These are phyloP conservation scores for Columba janthina DNA, from an alignment of 2,113 vertebrate genomes.

Conservation along the genomic window DNA sequence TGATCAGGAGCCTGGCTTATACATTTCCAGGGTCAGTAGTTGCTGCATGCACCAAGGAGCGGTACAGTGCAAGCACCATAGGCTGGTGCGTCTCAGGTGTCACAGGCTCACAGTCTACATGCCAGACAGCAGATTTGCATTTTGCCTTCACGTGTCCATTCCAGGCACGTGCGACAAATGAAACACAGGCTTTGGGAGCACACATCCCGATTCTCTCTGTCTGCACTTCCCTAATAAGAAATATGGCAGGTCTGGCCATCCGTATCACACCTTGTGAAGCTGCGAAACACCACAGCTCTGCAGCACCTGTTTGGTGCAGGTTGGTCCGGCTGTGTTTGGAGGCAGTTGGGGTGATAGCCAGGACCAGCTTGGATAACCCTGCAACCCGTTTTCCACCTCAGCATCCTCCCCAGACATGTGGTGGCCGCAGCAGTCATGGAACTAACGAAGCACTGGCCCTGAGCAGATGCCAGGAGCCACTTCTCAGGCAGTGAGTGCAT, in stretches of 20 bases:
- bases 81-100: rapidly evolving
- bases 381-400: background rate
- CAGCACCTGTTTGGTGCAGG: rapidly evolving
- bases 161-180: background rate
- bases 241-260: background rate
- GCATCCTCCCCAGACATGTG: background rate
- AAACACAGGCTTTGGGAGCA: rapidly evolving
- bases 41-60: background rate
- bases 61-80: background rate
- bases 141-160: background rate
- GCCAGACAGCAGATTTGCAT: background rate
- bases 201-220: rapidly evolving
- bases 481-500: background rate
- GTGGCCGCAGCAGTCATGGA: background rate
- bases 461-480: background rate
- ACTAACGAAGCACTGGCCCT: background rate
- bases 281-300: rapidly evolving
- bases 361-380: background rate
- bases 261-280: rapidly evolving
- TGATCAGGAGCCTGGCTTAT: background rate
- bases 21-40: background rate
- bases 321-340: background rate
- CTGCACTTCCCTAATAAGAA: background rate
- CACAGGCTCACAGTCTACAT: background rate
- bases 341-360: background rate